A percentile compares a stretch with the other conserved stretches of the same genome.
Evolutionary conservation across 2,113 vertebrate species (phyloP).

Genomic region (Dendropsophus ebraccatus): DNA sequence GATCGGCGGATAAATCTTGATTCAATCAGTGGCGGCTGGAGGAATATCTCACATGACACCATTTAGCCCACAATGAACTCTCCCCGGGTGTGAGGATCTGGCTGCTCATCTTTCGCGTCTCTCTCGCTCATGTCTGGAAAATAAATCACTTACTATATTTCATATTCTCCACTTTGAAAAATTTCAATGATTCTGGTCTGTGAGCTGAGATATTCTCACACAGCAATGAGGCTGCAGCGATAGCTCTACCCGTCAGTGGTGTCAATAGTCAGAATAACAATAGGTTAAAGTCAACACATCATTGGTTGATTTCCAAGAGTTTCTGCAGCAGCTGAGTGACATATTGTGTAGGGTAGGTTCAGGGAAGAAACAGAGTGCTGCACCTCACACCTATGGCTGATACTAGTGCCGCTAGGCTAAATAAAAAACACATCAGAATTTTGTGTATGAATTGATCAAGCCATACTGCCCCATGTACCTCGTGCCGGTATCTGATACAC

Average conservation of each 20-base stretch:
- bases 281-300: too few relatives aligned
- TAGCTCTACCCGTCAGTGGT: too few relatives aligned
- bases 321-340: neutral
- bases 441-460: too few relatives aligned
- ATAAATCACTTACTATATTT: neutral
- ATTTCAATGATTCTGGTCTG: neutral
- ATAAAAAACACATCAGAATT: too few relatives aligned
- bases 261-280: too few relatives aligned
- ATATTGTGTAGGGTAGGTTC: too few relatives aligned
- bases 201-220: neutral
- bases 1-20: conserved; percentile 27
- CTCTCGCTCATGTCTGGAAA: neutral
- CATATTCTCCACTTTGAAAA: neutral
- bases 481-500: too few relatives aligned
- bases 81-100: neutral
- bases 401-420: too few relatives aligned
- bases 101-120: neutral
- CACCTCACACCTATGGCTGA: too few relatives aligned
- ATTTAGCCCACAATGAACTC: neutral
- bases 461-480: too few relatives aligned
- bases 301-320: neutral
- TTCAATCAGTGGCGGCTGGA: neutral
- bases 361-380: too few relatives aligned
- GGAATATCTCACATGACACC: neutral
- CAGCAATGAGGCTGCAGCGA: too few relatives aligned